Evolutionary conservation across 2,888 invertebrate genomes (phyloP).

Genomic region (Terebella lapidaria): DNA sequence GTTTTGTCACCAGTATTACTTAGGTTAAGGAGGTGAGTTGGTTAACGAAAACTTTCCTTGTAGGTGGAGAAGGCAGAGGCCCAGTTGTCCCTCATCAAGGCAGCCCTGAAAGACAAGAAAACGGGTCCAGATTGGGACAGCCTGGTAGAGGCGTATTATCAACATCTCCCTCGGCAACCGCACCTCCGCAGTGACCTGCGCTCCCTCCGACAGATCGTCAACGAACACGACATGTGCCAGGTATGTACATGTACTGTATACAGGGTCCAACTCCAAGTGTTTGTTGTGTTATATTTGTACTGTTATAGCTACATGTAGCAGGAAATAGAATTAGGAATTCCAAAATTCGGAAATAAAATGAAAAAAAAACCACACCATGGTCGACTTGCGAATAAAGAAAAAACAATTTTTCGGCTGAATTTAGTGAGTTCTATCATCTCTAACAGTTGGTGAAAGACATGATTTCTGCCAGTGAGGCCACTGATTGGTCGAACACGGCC

Average conservation of each 20-base stretch:
- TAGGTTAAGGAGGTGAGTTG: too few species aligned
- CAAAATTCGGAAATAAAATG: neutral
- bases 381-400: neutral
- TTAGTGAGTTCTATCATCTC: too few species aligned
- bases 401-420: neutral
- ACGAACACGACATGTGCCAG: neutral
- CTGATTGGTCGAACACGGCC: conserved; percentile 31
- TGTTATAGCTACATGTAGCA: neutral
- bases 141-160: neutral
- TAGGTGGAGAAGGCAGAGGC: conserved; percentile 1
- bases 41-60: too few species aligned
- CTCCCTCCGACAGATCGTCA: neutral
- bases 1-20: neutral
- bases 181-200: neutral
- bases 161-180: neutral
- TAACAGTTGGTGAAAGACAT: conserved; percentile 32
- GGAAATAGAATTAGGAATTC: neutral
- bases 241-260: neutral
- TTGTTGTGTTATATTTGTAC: neutral
- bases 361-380: too few species aligned
- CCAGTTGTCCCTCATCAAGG: neutral
- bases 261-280: too few species aligned
- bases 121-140: neutral
- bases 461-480: conserved; percentile 46
- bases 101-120: neutral